phyloP scores from a whole-genome alignment of 2,113 vertebrate species.

The Myxocyprinus asiaticus region DNA sequence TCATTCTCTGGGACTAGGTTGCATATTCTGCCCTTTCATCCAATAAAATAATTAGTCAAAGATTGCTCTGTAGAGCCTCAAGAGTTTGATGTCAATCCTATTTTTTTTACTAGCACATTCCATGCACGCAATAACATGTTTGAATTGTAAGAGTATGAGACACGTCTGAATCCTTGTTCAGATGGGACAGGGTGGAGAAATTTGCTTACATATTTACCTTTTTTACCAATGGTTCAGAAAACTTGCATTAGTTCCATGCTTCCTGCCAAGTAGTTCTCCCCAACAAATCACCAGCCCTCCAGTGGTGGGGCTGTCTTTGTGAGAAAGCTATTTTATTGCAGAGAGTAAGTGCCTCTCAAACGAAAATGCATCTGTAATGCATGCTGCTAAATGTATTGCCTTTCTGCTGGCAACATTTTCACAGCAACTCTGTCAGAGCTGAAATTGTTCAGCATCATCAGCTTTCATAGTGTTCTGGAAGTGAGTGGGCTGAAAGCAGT shows the following conservation, averaged over 20 bases:
- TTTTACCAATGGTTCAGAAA: slow-evolving; percentile 28
- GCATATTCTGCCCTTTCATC: neutral
- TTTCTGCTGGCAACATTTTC: slow-evolving; percentile 22
- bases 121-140: slow-evolving; percentile 39
- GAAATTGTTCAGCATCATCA: slow-evolving; percentile 42
- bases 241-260: neutral
- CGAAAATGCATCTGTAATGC: slow-evolving; percentile 38
- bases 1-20: too few relatives aligned
- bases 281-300: slow-evolving; percentile 31
- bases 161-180: slow-evolving; percentile 8
- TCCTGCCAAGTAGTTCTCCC: slow-evolving; percentile 6
- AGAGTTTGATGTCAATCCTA: slow-evolving; percentile 20
- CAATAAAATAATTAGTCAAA: neutral
- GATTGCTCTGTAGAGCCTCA: neutral
- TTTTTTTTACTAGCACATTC: slow-evolving; percentile 41
- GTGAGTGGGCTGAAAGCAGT: slow-evolving; percentile 17
- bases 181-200: slow-evolving; percentile 17
- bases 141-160: slow-evolving; percentile 1
- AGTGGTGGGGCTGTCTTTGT: slow-evolving; percentile 9
- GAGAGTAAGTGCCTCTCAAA: slow-evolving; percentile 43
- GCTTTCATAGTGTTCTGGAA: slow-evolving; percentile 32
- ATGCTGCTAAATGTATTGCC: slow-evolving; percentile 28
- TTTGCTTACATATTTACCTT: slow-evolving; percentile 32
- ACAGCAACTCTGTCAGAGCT: slow-evolving; percentile 33
- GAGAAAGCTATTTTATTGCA: slow-evolving; percentile 29